phyloP scores from a whole-genome alignment of 1,140 invertebrate species.

The Druon quercuslanigerum region DNA sequence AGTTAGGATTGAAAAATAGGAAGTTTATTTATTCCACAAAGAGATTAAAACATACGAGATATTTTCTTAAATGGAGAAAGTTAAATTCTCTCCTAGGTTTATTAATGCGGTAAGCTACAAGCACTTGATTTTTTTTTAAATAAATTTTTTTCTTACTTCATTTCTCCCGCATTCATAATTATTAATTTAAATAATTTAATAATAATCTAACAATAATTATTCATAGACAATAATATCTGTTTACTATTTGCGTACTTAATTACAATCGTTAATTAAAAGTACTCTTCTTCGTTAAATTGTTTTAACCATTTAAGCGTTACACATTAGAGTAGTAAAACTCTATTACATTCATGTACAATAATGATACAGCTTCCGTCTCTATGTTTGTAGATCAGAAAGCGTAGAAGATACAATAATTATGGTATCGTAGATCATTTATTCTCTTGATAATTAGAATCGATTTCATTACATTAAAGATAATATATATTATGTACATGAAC shows the following conservation, averaged over 20 bases:
- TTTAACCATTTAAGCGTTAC: constrained; percentile 30
- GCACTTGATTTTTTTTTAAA: constrained; percentile 40
- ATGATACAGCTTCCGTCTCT: constrained; percentile 45
- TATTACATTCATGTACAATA: constrained; percentile 47
- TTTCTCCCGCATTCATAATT: not conserved
- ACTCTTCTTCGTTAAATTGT: constrained; percentile 36
- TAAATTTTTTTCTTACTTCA: constrained; percentile 20
- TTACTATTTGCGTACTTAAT: constrained; percentile 64
- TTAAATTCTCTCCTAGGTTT: constrained; percentile 34
- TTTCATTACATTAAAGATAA: constrained; percentile 53
- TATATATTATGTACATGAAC: constrained; percentile 64
- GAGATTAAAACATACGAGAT: not conserved
- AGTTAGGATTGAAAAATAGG: no score
- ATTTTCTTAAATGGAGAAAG: constrained; percentile 25
- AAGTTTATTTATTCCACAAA: no score
- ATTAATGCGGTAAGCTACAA: constrained; percentile 48
- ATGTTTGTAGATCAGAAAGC: constrained; percentile 44
- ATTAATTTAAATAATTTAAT: constrained; percentile 52
- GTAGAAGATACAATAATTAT: constrained; percentile 45
- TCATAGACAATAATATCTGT: constrained; percentile 64
- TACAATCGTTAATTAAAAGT: constrained; percentile 60
- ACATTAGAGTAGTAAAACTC: constrained; percentile 53
- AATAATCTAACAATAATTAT: constrained; percentile 61
- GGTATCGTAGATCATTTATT: constrained; percentile 48
- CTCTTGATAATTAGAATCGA: constrained; percentile 47